Base-by-base conservation (phyloP, 92 coral and sea anemone genomes). In the Chrysogorgia sp. region DNA sequence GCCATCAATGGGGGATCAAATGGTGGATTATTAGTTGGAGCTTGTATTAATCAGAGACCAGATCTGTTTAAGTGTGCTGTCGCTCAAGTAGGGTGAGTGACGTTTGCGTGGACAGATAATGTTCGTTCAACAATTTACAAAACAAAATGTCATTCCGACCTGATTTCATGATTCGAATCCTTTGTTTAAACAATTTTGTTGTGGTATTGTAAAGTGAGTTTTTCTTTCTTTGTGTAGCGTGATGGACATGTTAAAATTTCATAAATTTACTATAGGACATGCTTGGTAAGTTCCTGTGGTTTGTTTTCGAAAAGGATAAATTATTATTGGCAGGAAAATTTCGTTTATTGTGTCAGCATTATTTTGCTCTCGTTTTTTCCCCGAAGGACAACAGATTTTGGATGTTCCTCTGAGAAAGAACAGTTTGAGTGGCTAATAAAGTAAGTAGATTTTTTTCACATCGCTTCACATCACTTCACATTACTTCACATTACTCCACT, bases 191-290 rank as follows among this genome's bases (percentile, higher is more conserved):
- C 20, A 6, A 9, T 17, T 2, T 12, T 71, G 69, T 13, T 21
- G 14, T 71, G 13, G 10, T 66, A 20, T 66, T 5, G 50, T 14
- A 30, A 19, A 13, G 5, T 23, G 33, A 6, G 19, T 23, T 2
- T 33, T 1, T 71, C 0, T 71, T 71, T 58, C 26, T 45, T 15
- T 48, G 31, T 72, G 20, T 78, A 94, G 98, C 20, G 98, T 94
- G 35, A 91, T 90, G 88, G 98, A 94, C 77, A 94, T 94, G 98
- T 80, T 94, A 30, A 94, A 94, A 82, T 94, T 94, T 43, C 98
- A 94, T 55, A 94, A 94, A 74, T 94, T 91, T 67, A 94, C 98
- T 58, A 94, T 94, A 64, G 98, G 98, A 35, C 98, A 94, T 79
- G 98, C 98, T 7, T 94, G 98, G 98, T 94, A 85, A 47, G 92